Evolutionary conservation across 2,113 vertebrate species (phyloP).

Genomic region (Aleadryas rufinucha): DNA sequence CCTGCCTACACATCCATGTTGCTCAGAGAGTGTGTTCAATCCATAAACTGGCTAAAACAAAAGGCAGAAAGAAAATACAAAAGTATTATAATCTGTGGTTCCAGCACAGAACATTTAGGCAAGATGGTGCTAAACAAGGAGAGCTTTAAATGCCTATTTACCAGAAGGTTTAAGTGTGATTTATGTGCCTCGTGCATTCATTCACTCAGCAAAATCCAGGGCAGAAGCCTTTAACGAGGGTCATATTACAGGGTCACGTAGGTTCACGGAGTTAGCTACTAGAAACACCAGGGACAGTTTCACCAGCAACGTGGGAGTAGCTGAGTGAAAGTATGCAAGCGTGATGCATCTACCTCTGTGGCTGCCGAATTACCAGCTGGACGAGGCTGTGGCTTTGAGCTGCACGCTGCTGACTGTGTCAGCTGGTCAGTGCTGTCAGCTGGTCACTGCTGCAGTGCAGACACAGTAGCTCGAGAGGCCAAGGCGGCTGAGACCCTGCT

Average conservation of each 20-base stretch:
- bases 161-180: background rate
- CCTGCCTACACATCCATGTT: background rate
- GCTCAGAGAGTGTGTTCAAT: background rate
- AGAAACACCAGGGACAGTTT: background rate
- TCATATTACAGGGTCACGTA: rapidly evolving
- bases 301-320: background rate
- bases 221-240: background rate
- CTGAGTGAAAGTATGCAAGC: background rate
- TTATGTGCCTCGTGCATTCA: background rate
- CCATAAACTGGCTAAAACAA: background rate
- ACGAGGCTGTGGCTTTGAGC: background rate
- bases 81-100: background rate
- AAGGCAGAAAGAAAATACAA: background rate
- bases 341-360: background rate
- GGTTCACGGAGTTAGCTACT: background rate
- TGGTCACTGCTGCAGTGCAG: background rate
- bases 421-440: background rate
- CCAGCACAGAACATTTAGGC: background rate
- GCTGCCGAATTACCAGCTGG: background rate
- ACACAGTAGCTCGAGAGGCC: background rate
- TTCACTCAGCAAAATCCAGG: background rate
- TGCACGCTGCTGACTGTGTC: rapidly evolving
- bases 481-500: background rate
- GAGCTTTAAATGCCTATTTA: background rate
- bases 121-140: background rate